phyloP scores from a whole-genome alignment of 2,797 vertebrate species.

The Coluber constrictor region DNA sequence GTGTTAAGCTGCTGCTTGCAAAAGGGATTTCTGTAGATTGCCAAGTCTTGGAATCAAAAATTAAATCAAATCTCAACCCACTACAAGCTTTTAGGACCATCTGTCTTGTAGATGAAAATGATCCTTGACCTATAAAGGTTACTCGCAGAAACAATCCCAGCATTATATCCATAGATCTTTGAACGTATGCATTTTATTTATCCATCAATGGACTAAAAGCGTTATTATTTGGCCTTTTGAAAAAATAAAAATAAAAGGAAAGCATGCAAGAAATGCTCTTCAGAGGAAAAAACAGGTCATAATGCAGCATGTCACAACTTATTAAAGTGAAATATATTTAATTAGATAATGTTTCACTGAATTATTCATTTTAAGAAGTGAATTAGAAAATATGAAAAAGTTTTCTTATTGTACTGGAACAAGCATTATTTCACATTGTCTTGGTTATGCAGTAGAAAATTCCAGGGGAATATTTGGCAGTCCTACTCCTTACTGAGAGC shows the following conservation, averaged over 20 bases:
- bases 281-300: background rate
- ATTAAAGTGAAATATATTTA: conserved; percentile 31
- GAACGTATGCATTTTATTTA: conserved; percentile 22
- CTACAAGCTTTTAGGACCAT: conserved; percentile 36
- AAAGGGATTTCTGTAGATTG: conserved; percentile 43
- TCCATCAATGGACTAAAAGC: conserved; percentile 1
- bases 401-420: background rate
- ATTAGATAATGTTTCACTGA: background rate
- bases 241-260: background rate
- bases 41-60: conserved; percentile 38
- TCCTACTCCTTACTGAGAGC: background rate
- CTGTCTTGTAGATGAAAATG: background rate
- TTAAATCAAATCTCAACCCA: background rate
- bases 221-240: background rate
- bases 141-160: conserved; percentile 33
- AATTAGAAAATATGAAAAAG: conserved; percentile 24
- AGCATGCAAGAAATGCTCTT: conserved; percentile 6
- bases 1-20: conserved; percentile 50
- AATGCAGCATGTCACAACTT: conserved; percentile 20
- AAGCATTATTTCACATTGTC: background rate
- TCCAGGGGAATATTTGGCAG: background rate
- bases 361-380: conserved; percentile 34
- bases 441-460: background rate
- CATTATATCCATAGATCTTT: conserved; percentile 22
- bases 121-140: conserved; percentile 24